These are phyloP conservation scores for Tenthredo mesomela DNA, from an alignment of 2,888 invertebrate genomes.

Conservation along the genomic window DNA sequence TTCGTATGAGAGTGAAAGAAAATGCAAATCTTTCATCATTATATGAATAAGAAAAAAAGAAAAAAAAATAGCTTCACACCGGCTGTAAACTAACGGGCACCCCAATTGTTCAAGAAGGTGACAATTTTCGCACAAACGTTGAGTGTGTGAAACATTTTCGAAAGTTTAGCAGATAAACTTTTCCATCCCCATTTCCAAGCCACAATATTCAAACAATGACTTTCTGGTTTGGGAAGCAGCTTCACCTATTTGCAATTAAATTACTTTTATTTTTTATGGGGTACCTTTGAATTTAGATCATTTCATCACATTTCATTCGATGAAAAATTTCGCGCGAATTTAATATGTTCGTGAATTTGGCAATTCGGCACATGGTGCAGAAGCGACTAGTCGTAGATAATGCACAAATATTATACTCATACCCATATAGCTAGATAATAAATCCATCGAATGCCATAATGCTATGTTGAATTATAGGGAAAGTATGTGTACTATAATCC, in stretches of 20 bases:
- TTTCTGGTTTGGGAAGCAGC: too few relatives aligned
- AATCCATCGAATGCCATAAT: conserved; percentile 5
- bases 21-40: background rate
- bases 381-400: background rate
- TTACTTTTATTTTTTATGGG: too few relatives aligned
- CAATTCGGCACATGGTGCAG: too few relatives aligned
- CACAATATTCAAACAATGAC: too few relatives aligned
- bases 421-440: background rate
- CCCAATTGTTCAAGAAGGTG: background rate
- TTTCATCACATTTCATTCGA: too few relatives aligned
- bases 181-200: too few relatives aligned
- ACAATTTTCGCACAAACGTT: background rate
- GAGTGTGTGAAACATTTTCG: background rate
- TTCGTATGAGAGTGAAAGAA: background rate
- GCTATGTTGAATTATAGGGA: background rate
- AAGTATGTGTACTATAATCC: background rate
- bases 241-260: too few relatives aligned
- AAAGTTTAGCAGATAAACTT: too few relatives aligned
- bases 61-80: too few relatives aligned
- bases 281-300: too few relatives aligned
- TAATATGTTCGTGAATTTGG: too few relatives aligned
- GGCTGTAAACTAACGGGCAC: background rate
- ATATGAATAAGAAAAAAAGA: background rate
- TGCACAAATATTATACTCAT: background rate
- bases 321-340: too few relatives aligned